A percentile compares a stretch with the other conserved stretches of the same genome.
These are phyloP conservation scores for Apaloderma vittatum DNA, from an alignment of 2,113 vertebrate species.

Conservation along the genomic window DNA sequence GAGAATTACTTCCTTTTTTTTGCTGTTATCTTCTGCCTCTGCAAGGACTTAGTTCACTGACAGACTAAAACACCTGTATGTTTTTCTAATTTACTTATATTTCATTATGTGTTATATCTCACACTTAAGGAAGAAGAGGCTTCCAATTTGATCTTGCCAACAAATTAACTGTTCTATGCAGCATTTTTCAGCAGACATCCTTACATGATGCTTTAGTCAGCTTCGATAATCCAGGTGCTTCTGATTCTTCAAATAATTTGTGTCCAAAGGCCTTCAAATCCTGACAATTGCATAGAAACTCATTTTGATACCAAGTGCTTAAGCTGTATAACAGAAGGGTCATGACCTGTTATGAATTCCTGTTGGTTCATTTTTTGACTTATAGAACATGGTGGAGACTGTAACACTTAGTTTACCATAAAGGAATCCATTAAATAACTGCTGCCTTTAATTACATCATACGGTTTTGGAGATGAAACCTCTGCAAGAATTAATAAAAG, in stretches of 20 bases:
- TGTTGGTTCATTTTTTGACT: not conserved
- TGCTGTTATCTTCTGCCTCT: not conserved
- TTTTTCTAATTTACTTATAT: not conserved
- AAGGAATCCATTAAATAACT: not conserved
- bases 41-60: not conserved
- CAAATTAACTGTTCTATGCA: not conserved
- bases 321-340: not conserved
- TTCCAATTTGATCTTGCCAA: not conserved
- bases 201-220: not conserved
- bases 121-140: fast-evolving
- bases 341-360: not conserved
- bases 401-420: not conserved
- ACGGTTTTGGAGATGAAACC: not conserved
- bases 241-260: not conserved
- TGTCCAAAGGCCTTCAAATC: not conserved
- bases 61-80: fast-evolving
- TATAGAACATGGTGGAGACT: not conserved
- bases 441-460: not conserved
- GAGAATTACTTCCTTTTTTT: not conserved
- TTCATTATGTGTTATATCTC: not conserved
- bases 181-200: not conserved
- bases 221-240: not conserved
- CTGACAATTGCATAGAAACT: not conserved
- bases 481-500: not conserved
- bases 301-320: not conserved